Base-by-base conservation (phyloP, 2,113 vertebrate species). In the Dipodomys merriami region DNA sequence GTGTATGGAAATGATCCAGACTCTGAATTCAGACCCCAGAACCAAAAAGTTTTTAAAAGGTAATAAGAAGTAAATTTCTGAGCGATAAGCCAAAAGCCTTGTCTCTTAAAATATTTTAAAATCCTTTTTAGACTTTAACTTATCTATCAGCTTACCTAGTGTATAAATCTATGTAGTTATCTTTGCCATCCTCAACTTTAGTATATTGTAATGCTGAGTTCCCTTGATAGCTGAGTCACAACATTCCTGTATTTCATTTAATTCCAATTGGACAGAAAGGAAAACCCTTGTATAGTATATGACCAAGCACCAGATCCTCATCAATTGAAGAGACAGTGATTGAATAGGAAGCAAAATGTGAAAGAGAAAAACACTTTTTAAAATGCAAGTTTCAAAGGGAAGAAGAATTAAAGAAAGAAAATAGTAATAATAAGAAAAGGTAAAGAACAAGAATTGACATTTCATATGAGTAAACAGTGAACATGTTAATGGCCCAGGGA, bases 171-270 rank as follows among this genome's bases (percentile, higher is more conserved):
- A 68, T 78, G 22, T 1, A 78, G 18, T 82, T 44, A 79, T 49
- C 39, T 71, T 72, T 90, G 83, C 19, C 53, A 22, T 29, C 11
- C 22, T 91, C 60, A 68, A 33, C 80, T 74, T 69, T 68, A 67
- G 60, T 44, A 88, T 39, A 67, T 7, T 79, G 1, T 20, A 60
- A 53, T 46, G 39, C 0, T 30, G 76, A 79, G 29, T 81, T 71
- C 39, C 6, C 76, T 73, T 16, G 25, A 57, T 23, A 90, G 11
- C 33, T 78, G 12, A 69, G 7, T 53, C 46, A 74, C 33, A 33
- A 30, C 35, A 80, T 64, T 87, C 15, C 25, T 89, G 18, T 74
- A 25, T 44, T 95, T 78, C 46, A 74, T 25, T 82, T 81, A 85
- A 81, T 82, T 33, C n/a, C 82, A 27, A 53, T 2, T 27, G 20